Conservation (phyloP, 2,888 invertebrate species). For the Carterocephalus palaemon region DNA sequence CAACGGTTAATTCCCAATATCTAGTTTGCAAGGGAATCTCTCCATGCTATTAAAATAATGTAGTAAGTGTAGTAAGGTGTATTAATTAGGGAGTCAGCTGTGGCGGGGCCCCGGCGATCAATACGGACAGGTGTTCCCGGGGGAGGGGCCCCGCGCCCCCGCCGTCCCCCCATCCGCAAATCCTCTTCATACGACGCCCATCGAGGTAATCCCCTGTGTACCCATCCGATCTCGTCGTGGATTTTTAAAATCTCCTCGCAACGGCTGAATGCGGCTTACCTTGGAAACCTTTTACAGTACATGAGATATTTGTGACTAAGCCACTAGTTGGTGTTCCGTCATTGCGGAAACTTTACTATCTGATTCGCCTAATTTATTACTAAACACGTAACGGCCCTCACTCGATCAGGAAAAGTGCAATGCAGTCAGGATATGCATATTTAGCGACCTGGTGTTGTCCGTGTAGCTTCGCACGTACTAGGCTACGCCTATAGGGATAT, state of each 20-base stretch:
- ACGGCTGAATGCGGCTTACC: background rate
- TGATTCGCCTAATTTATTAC: too few species aligned
- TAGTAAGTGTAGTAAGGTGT: slow-evolving; percentile 18
- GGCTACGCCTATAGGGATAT: too few species aligned
- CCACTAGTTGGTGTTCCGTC: too few species aligned
- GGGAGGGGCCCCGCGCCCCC: slow-evolving; percentile 34
- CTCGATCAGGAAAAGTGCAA: too few species aligned
- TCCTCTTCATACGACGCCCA: slow-evolving; percentile 6
- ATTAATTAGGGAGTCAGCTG: slow-evolving; percentile 17
- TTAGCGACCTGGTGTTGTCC: too few species aligned
- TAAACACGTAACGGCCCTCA: too few species aligned
- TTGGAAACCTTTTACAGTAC: slow-evolving; percentile 6
- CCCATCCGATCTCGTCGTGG: slow-evolving; percentile 24
- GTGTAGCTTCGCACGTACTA: too few species aligned
- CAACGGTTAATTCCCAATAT: too few species aligned
- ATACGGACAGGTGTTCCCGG: slow-evolving; percentile 45
- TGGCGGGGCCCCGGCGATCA: slow-evolving; percentile 38
- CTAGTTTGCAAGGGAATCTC: slow-evolving; percentile 25
- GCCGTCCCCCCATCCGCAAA: slow-evolving; percentile 28
- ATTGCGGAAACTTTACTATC: too few species aligned
- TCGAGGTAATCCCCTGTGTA: slow-evolving; percentile 11
- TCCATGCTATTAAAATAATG: slow-evolving; percentile 8
- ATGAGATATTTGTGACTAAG: background rate
- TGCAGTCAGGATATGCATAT: too few species aligned
- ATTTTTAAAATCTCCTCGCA: slow-evolving; percentile 13